These are phyloP conservation scores for Mythimna loreyi DNA, from an alignment of 2,888 invertebrate species.

Conservation along the genomic window DNA sequence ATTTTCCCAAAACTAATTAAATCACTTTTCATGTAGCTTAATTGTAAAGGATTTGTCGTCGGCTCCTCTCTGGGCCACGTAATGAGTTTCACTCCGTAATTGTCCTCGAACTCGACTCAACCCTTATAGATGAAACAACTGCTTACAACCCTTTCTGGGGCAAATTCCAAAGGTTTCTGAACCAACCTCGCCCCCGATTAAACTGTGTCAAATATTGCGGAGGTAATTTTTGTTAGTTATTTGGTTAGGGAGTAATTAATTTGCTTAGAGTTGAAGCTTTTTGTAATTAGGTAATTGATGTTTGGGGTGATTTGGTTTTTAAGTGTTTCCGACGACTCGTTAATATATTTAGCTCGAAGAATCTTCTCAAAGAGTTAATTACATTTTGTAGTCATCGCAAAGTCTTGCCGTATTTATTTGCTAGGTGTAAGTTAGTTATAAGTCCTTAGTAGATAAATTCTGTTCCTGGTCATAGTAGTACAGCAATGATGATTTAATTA, in stretches of 20 bases:
- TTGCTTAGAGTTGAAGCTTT: slow-evolving; percentile 28
- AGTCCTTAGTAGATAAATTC: no score
- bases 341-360: no score
- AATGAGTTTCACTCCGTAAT: slow-evolving; percentile 60
- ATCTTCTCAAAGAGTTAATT: no score
- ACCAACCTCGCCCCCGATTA: slow-evolving; percentile 49
- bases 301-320: slow-evolving; percentile 4
- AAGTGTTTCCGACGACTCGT: neutral
- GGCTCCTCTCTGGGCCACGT: slow-evolving; percentile 46
- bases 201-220: slow-evolving; percentile 59
- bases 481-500: no score
- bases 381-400: no score
- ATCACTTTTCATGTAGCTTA: slow-evolving; percentile 53
- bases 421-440: no score
- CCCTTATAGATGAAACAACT: slow-evolving; percentile 63
- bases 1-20: slow-evolving; percentile 54
- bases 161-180: slow-evolving; percentile 60
- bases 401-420: no score
- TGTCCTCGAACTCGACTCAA: slow-evolving; percentile 52
- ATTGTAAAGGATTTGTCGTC: slow-evolving; percentile 59
- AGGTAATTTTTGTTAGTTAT: slow-evolving; percentile 52
- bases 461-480: neutral
- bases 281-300: slow-evolving; percentile 24
- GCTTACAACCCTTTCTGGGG: slow-evolving; percentile 56
- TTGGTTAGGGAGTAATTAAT: slow-evolving; percentile 44